Conservation (phyloP, 2,113 vertebrate species). For the Pleuronectes platessa region DNA sequence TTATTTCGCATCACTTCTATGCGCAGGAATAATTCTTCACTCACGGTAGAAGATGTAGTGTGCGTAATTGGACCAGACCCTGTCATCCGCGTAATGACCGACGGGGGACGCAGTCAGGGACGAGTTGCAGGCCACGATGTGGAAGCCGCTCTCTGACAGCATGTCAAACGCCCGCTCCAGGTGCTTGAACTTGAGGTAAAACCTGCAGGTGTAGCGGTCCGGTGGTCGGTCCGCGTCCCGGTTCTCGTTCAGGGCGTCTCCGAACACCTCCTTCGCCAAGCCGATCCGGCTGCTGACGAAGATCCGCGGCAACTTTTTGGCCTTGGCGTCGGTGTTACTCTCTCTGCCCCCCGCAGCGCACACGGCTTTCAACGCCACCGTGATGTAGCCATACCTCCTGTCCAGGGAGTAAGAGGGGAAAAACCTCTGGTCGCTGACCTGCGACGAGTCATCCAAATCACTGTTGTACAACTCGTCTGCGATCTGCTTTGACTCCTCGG, state of each 20-base stretch:
- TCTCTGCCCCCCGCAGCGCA: constrained; percentile 87
- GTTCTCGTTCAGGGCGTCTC: constrained; percentile 95
- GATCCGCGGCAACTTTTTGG: constrained; percentile 93
- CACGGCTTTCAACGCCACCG: constrained; percentile 89
- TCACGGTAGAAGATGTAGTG: constrained; percentile 99
- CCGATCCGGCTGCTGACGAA: constrained; percentile 96
- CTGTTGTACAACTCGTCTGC: constrained; percentile 91
- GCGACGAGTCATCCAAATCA: constrained; percentile 92
- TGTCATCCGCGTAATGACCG: constrained; percentile 92
- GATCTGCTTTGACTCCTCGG: constrained; percentile 88
- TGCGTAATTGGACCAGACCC: constrained; percentile 96
- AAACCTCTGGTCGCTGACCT: constrained; percentile 90
- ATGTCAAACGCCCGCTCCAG: constrained; percentile 98
- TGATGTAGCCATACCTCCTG: constrained; percentile 94
- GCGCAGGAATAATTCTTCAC: constrained; percentile 76
- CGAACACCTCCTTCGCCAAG: constrained; percentile 96
- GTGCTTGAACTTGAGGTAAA: constrained; percentile 95
- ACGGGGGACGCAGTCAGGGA: constrained; percentile 91
- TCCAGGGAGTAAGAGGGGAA: constrained; percentile 88
- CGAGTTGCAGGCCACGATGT: constrained; percentile 97
- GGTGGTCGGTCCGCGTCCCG: constrained; percentile 92
- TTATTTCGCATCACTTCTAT: constrained; percentile 2
- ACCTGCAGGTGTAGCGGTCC: constrained; percentile 95
- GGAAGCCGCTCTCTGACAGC: constrained; percentile 97
- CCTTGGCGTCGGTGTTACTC: constrained; percentile 89